Conservation (phyloP, 2,888 invertebrate genomes). For the Cephus runcator region DNA sequence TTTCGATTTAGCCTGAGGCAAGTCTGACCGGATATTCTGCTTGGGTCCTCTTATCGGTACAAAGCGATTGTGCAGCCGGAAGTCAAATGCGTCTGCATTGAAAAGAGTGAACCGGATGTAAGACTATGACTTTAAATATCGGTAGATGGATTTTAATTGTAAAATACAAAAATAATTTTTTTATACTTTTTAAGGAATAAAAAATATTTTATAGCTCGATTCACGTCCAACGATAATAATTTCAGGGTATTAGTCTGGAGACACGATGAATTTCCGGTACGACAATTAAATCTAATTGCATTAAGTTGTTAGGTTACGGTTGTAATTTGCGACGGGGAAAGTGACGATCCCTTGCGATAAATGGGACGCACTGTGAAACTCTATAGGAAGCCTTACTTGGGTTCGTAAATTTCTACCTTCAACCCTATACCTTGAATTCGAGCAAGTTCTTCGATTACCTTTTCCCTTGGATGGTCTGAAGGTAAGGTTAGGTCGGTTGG, state of each 20-base stretch:
- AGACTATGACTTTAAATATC: background rate
- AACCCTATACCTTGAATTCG: background rate
- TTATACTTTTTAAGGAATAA: background rate
- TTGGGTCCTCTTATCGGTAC: background rate
- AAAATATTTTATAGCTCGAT: background rate
- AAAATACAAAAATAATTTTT: background rate
- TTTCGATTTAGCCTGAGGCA: background rate
- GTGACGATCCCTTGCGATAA: background rate
- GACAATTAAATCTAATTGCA: background rate
- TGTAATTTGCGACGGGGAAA: background rate
- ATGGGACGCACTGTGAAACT: background rate
- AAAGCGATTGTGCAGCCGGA: background rate
- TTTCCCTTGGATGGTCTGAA: background rate
- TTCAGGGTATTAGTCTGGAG: background rate
- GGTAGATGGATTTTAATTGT: background rate
- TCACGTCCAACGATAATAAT: background rate
- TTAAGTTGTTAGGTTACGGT: background rate
- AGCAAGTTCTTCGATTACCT: slow-evolving; percentile 3
- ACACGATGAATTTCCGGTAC: background rate
- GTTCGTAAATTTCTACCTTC: background rate
- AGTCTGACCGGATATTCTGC: background rate
- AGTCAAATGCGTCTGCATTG: background rate
- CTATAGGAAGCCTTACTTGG: background rate
- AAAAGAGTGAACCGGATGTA: background rate
- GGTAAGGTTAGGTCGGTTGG: background rate